Base-by-base conservation (phyloP, 2,888 invertebrate species). In the Callimorpha dominula region DNA sequence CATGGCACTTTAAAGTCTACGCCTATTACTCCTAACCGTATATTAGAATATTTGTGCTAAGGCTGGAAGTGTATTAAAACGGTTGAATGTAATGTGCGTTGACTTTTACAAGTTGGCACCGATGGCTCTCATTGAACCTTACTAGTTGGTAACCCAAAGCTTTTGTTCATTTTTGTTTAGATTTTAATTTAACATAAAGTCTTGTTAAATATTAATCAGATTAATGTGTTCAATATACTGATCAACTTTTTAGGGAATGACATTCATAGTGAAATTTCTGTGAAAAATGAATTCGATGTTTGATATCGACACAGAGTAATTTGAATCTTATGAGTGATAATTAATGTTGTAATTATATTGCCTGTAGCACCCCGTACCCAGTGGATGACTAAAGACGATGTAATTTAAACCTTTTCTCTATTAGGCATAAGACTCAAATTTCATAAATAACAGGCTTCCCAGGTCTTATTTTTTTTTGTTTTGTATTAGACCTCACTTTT, bases 91-190 rank as follows among this genome's bases (percentile, higher is more conserved):
- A 71, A 70, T 74, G 87, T 86, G 65, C 72, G 68, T 68, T 42
- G 43, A 65, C 42, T 43, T 63, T 40, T 79, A 75, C 79, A 83
- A 85, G 87, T 84, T 78, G 81, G 85, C 89, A 87, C 85, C 79
- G 65, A 74, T 79, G 78, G 83, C 81, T 85, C 82, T 80, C 82
- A 78, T 75, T 79, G 73, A 74, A 78, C 65, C 83, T 82, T 84
- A 82, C 77, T 85, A 87, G 90, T 89, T 90, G 93, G 93, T 91
- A 91, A 93, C 94, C 92, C 93, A 83, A 88, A 92, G 94, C 94
- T 89, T 88, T 81, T 71, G 70, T 76, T 73, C 67, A 74, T 69
- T 74, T 54, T 67, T 62, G 66, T 71, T 70, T 70, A 75, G 63
- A 54, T 62, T 63, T 40, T n/a, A 71, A 42, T 15, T 71, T 65